Conservation (phyloP, 2,888 invertebrate species). For the Epinotia bilunana region DNA sequence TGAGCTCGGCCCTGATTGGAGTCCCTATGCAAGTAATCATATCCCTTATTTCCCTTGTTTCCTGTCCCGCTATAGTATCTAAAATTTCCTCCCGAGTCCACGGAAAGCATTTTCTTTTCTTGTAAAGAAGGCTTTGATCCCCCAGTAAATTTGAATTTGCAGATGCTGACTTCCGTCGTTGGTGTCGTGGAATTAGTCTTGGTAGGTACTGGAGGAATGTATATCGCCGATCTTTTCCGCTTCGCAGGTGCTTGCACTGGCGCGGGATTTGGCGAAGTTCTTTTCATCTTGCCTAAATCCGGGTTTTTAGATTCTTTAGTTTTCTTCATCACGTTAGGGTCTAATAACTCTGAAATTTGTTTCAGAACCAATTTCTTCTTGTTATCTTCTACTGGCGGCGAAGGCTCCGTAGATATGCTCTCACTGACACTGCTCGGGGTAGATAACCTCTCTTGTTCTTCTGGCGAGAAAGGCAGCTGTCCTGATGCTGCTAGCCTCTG, state of each 20-base stretch:
- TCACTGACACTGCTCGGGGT: conserved; percentile 69
- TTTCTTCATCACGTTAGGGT: conserved; percentile 75
- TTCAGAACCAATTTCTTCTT: conserved; percentile 76
- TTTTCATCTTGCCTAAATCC: conserved; percentile 76
- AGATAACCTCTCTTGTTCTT: conserved; percentile 66
- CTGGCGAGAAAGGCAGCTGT: conserved; percentile 70
- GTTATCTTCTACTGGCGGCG: conserved; percentile 74
- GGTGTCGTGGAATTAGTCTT: conserved; percentile 89
- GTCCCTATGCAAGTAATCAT: conserved; percentile 91
- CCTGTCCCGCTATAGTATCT: conserved; percentile 94
- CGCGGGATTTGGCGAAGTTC: conserved; percentile 68
- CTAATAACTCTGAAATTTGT: conserved; percentile 77
- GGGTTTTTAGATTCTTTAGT: conserved; percentile 69
- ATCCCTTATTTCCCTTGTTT: conserved; percentile 91
- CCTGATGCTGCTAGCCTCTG: conserved; percentile 87
- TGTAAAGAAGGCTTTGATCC: conserved; percentile 95
- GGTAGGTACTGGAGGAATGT: conserved; percentile 92
- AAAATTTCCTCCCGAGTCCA: conserved; percentile 95
- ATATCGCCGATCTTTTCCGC: conserved; percentile 92
- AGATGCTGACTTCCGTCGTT: conserved; percentile 94
- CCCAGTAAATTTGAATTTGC: conserved; percentile 96
- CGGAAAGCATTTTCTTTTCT: conserved; percentile 96
- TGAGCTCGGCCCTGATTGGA: conserved; percentile 81
- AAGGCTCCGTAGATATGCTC: conserved; percentile 59
- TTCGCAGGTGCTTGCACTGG: conserved; percentile 82